Evolutionary conservation across 2,113 vertebrate species (phyloP).

Genomic region (Sturnira hondurensis): DNA sequence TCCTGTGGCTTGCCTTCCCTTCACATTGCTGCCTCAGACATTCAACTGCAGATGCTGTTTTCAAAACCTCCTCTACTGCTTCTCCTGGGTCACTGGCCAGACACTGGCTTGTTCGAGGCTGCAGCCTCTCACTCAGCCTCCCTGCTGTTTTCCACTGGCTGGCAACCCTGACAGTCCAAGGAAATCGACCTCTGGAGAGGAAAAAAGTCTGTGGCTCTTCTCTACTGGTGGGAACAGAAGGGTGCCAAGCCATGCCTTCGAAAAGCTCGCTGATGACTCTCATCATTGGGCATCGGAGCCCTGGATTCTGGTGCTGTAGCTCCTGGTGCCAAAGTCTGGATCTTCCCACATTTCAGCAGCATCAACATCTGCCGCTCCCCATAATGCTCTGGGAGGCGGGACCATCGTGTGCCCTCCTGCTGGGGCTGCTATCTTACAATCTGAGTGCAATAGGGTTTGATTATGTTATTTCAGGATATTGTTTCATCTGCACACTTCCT

Average conservation of each 20-base stretch:
- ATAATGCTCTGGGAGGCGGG: conserved; percentile 34
- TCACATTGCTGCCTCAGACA: not conserved
- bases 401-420: conserved; percentile 58
- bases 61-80: conserved; percentile 53
- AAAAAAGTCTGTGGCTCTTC: not conserved
- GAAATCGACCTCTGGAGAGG: not conserved
- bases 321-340: conserved; percentile 73
- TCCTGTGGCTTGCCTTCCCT: not conserved
- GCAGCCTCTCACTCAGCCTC: not conserved
- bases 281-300: conserved; percentile 33
- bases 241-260: not conserved
- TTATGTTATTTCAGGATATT: conserved; percentile 82
- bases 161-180: conserved; percentile 23
- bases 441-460: conserved; percentile 85
- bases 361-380: not conserved
- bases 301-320: conserved; percentile 69
- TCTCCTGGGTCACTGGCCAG: conserved; percentile 19
- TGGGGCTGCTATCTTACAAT: conserved; percentile 68
- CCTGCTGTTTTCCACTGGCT: not conserved
- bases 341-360: conserved; percentile 42
- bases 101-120: conserved; percentile 11
- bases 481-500: conserved; percentile 80
- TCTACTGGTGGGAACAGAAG: not conserved
- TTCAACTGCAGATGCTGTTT: not conserved
- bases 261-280: conserved; percentile 4